Percentiles rank a stretch among this genome's conserved stretches.
Conservation (phyloP, 2,888 invertebrate species). For the Cheiracanthium punctorium region DNA sequence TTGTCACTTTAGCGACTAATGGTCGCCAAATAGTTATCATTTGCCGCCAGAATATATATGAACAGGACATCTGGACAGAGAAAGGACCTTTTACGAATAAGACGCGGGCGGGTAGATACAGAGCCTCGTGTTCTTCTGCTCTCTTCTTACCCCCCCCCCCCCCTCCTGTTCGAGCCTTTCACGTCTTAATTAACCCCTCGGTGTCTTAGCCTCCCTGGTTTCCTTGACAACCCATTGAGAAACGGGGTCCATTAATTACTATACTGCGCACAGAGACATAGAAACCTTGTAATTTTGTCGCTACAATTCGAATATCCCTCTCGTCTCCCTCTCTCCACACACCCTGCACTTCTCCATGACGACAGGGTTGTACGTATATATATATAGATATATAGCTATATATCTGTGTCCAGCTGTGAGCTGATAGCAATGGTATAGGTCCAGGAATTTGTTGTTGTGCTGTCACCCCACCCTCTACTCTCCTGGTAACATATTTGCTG, state of each 20-base stretch:
- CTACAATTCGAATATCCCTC: slow-evolving; percentile 46
- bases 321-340: not conserved
- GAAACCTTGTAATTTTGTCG: slow-evolving; percentile 67
- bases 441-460: not conserved
- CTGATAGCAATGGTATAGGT: slow-evolving; percentile 40
- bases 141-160: slow-evolving; percentile 20
- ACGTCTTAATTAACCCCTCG: slow-evolving; percentile 66
- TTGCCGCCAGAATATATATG: slow-evolving; percentile 44
- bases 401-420: slow-evolving; percentile 4
- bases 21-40: slow-evolving; percentile 53
- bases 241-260: slow-evolving; percentile 61
- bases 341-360: slow-evolving; percentile 14
- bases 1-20: slow-evolving; percentile 48
- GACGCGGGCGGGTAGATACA: not conserved
- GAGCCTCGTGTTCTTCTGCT: not conserved
- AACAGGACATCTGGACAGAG: slow-evolving; percentile 22
- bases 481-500: not conserved
- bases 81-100: slow-evolving; percentile 44
- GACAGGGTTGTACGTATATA: slow-evolving; percentile 10
- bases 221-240: slow-evolving; percentile 57
- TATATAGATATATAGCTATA: slow-evolving; percentile 38
- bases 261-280: slow-evolving; percentile 44
- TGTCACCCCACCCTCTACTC: not conserved
- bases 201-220: slow-evolving; percentile 32
- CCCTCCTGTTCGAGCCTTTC: slow-evolving; percentile 42